Percentiles rank a stretch among this genome's conserved stretches.
Evolutionary conservation across 1,140 invertebrate species (phyloP).

Genomic region (Macrobrachium rosenbergii): DNA sequence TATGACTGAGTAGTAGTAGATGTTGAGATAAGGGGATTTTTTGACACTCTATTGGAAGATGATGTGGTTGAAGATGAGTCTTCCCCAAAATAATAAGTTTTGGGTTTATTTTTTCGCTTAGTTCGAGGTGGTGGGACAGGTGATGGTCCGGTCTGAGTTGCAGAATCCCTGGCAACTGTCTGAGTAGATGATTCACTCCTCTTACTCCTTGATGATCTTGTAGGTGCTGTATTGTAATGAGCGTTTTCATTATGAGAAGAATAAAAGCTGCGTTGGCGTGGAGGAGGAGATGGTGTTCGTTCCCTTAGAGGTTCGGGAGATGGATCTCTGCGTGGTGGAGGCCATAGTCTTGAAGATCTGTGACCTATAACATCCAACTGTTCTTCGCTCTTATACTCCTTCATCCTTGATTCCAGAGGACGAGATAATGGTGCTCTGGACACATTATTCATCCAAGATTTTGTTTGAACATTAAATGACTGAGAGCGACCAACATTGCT

Average conservation of each 20-base stretch:
- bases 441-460: constrained; percentile 38
- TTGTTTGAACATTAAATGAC: constrained; percentile 54
- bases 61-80: constrained; percentile 42
- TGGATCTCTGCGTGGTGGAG: constrained; percentile 25
- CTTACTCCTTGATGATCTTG: constrained; percentile 40
- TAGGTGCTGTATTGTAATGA: constrained; percentile 50
- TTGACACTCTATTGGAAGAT: constrained; percentile 3
- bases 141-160: constrained; percentile 49
- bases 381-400: constrained; percentile 59
- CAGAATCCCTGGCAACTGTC: constrained; percentile 54
- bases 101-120: constrained; percentile 60
- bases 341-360: constrained; percentile 12
- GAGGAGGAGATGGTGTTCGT: constrained; percentile 49
- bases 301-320: constrained; percentile 40
- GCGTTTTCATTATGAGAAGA: constrained; percentile 17
- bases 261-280: constrained; percentile 34
- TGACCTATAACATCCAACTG: constrained; percentile 50
- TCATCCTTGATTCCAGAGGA: constrained; percentile 43
- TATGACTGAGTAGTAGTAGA: constrained; percentile 33
- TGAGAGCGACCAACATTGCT: constrained; percentile 60
- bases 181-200: constrained; percentile 32
- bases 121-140: constrained; percentile 65
- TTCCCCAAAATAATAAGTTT: constrained; percentile 65
- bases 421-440: constrained; percentile 34
- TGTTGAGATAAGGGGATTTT: constrained; percentile 24